Base-by-base conservation (phyloP, 1,140 invertebrate genomes). In the Drosophila repletoides region DNA sequence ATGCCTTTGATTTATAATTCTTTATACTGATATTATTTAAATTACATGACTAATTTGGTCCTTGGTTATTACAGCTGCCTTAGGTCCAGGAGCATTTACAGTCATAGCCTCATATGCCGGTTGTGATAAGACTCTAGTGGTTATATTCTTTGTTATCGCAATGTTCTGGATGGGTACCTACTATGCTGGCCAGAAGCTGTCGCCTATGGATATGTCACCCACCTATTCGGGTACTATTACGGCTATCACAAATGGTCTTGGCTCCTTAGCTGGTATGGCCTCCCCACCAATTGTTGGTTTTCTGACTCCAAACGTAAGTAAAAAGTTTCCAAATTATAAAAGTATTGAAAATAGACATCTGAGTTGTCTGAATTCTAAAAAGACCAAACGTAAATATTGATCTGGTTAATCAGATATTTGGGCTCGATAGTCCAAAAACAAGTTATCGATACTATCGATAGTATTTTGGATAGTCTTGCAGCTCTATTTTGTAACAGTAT, bases 171-270 rank as follows among this genome's bases (percentile, higher is more conserved):
- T 95, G 92, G 95, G 94, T 5, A 93, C 92, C 53, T 95, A 92
- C 81, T 94, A 93, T 74, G 92, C 93, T 0, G 93, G 93, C 2
- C 93, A 94, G 87, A 93, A 94, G 72, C 93, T 96, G 7, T 96
- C 96, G 68, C 94, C 95, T 2, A 89, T 96, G 26, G 95, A 96
- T 81, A 91, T 96, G 43, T 95, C 94, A 59, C 94, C 94, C 15
- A 94, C 95, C 73, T 96, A 93, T 88, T 93, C 95, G 2, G 95
- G 95, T 36, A 94, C 94, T 0, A 90, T 96, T 21, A 96, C 95
- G 94, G 95, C 95, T 0, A 90, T 97, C 2, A 93, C 94, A 0
- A 97, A 96, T 72, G 95, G 95, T 0, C 91, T 95, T 31, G 95
- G 95, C 0, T 94, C 95, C 0, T 81, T 97, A 83, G 95, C 22